Conservation (phyloP, 2,797 vertebrate species). For the Mus caroli region DNA sequence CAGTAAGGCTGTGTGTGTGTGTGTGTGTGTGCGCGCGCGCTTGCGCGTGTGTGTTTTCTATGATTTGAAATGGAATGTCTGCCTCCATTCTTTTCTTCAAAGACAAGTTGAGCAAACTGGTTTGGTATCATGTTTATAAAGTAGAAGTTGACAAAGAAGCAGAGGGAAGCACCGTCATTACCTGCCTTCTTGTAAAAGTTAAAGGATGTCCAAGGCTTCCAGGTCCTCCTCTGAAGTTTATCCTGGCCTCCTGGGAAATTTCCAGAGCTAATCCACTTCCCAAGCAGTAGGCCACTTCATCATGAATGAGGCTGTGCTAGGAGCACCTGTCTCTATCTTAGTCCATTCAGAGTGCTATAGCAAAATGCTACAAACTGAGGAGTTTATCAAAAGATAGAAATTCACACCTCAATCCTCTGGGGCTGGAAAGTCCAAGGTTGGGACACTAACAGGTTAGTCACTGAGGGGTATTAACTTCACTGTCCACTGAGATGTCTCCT, state of each 20-base stretch:
- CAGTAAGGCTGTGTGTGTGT: not conserved
- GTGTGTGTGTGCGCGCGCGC: not conserved
- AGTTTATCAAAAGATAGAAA: not conserved
- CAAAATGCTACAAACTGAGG: not conserved
- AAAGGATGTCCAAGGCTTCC: not conserved
- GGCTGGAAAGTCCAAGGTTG: not conserved
- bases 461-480: not conserved
- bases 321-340: not conserved
- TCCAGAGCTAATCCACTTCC: conserved; percentile 29
- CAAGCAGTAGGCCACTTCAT: not conserved
- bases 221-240: not conserved
- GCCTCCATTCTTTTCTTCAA: conserved; percentile 26
- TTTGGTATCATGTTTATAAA: not conserved
- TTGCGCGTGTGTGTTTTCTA: not conserved
- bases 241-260: not conserved
- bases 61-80: conserved; percentile 5
- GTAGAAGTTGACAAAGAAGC: conserved; percentile 23
- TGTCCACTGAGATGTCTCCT: not conserved
- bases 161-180: conserved; percentile 33
- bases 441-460: not conserved
- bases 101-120: conserved; percentile 19
- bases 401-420: not conserved
- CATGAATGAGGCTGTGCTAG: not conserved
- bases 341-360: not conserved
- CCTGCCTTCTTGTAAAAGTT: not conserved